phyloP scores from a whole-genome alignment of 1,140 invertebrate species.

The Octopus sinensis region DNA sequence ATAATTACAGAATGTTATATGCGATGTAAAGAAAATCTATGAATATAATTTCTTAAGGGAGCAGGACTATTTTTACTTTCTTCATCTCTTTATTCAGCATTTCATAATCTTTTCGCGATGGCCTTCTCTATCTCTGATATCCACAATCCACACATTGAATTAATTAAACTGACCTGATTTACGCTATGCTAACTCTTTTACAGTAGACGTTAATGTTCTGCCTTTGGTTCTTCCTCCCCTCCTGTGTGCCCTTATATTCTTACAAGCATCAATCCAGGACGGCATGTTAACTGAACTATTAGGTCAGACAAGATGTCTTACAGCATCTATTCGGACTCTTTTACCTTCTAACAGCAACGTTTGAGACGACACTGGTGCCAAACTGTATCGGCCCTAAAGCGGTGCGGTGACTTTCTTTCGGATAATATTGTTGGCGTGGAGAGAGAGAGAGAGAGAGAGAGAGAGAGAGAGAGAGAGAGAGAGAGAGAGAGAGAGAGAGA shows the following conservation, averaged over 20 bases:
- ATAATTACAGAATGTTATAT: not conserved
- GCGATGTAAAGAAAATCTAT: not conserved
- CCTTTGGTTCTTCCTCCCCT: too few species aligned
- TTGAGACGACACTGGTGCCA: not conserved
- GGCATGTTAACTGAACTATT: not conserved
- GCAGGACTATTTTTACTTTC: not conserved
- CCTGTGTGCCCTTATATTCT: too few species aligned
- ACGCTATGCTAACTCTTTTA: too few species aligned
- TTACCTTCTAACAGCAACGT: not conserved
- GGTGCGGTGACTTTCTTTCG: too few species aligned
- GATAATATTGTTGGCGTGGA: not conserved
- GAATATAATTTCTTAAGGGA: not conserved
- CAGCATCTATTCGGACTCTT: not conserved
- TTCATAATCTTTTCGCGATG: too few species aligned
- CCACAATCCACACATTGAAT: too few species aligned
- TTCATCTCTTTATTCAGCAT: too few species aligned
- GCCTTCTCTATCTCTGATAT: too few species aligned
- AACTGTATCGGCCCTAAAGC: not conserved
- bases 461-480: too few species aligned
- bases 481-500: too few species aligned
- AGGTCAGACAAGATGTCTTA: not conserved
- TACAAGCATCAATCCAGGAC: not conserved
- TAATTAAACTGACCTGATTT: too few species aligned
- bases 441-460: not conserved
- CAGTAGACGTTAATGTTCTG: too few species aligned